phyloP scores from a whole-genome alignment of 2,113 vertebrate species.

The Motacilla tschutschensis region DNA sequence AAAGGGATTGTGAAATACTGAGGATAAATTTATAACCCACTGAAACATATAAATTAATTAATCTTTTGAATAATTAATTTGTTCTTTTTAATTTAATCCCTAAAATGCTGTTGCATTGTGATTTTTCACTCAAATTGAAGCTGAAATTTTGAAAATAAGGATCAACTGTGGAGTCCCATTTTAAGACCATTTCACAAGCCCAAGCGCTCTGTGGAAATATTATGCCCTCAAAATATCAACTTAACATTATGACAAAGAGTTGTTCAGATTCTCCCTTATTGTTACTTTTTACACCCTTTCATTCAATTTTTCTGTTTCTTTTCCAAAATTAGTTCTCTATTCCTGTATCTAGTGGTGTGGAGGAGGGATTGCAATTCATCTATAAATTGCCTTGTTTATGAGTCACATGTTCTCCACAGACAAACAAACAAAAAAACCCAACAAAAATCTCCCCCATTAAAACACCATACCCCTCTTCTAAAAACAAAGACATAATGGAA shows the following conservation, averaged over 20 bases:
- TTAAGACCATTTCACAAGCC: not conserved
- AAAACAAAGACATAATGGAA: not conserved
- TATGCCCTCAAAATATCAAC: not conserved
- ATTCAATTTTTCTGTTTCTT: not conserved
- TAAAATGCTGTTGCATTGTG: not conserved
- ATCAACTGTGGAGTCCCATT: not conserved
- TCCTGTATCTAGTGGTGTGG: rapidly evolving
- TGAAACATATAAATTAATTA: not conserved
- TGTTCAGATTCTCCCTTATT: not conserved
- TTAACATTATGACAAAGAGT: not conserved
- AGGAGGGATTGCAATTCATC: not conserved
- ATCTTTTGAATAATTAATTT: not conserved
- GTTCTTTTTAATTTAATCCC: not conserved
- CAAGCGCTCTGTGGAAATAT: not conserved
- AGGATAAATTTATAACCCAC: not conserved
- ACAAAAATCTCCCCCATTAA: not conserved
- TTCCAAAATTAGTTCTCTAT: not conserved
- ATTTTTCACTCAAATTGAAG: not conserved
- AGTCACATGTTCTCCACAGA: not conserved
- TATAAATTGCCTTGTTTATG: not conserved
- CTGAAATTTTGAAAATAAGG: not conserved
- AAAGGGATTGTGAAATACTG: not conserved
- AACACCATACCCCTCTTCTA: not conserved
- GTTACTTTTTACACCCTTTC: not conserved
- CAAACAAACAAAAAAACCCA: not conserved